Evolutionary conservation across 2,113 vertebrate species (phyloP), one percentile per base, ranked within the genome.

Genomic region (Phycodurus eques): DNA sequence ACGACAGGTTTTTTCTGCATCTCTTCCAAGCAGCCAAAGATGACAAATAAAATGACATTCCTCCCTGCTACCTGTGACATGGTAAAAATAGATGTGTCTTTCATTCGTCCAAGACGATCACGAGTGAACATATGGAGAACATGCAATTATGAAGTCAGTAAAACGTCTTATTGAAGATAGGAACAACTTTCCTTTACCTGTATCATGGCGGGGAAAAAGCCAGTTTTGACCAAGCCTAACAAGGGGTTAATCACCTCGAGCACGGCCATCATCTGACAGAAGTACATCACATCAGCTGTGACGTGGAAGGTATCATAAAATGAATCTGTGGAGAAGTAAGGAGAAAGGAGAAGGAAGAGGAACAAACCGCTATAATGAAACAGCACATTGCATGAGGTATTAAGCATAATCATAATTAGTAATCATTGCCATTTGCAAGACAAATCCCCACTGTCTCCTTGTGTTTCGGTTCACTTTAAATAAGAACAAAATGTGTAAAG

Each of bases 1-100:
- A 97, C 96, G 2, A 96, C 94, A 0, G 94, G 81, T 78, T 94
- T 95, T 88, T 90, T 96, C 85, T 97, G 96, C 96, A 99, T 97
- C 74, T 98, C 94, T 53, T 95, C 95, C 87, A 94, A 33, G 59
- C 90, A 93, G 56, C 96, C 97, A 1, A 99, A 92, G 88, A 99
- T 68, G 53, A 98, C 91, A 75, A 99, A 98, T 76, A 98, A 88
- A 75, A 97, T 83, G 4, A 98, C 94, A 78, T 96, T 98, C 85
- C 96, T 95, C 63, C 96, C 96, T 17, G 94, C 74, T n/a, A 96
- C 71, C 96, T 98, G 80, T 13, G 43, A 10, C 15, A 20, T 1
- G 51, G 14, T 20, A 68, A 0, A 51, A 56, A 63, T 5, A 43
- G 5, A 33, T 60, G 27, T 27, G 27, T 27, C 27, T 27, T 27